Conservation (phyloP, 2,113 vertebrate genomes). For the Triplophysa dalaica region DNA sequence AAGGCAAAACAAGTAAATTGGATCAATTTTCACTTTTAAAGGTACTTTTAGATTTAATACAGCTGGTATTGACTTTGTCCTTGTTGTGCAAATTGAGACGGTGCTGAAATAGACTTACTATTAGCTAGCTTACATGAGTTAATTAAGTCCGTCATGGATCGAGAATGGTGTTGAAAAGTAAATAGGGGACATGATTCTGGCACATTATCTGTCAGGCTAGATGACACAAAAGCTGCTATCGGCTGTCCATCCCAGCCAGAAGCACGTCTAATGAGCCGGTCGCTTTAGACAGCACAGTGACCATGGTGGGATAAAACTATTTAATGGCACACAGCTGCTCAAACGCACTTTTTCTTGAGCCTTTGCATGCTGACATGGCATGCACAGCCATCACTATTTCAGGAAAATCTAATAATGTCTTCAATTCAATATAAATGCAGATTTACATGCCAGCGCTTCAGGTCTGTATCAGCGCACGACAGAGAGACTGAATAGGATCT, state of each 20-base stretch:
- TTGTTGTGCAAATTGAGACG: background rate
- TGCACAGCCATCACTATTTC: slow-evolving; percentile 47
- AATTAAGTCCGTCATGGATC: slow-evolving; percentile 9
- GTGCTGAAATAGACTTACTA: slow-evolving; percentile 34
- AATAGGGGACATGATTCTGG: slow-evolving; percentile 32
- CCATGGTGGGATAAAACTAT: slow-evolving; percentile 23
- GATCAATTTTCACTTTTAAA: background rate
- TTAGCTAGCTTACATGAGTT: slow-evolving; percentile 37
- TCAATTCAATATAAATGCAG: slow-evolving; percentile 61
- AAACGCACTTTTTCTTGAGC: background rate
- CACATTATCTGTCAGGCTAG: slow-evolving; percentile 39
- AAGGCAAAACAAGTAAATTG: background rate
- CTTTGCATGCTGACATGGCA: slow-evolving; percentile 11
- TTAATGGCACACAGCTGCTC: slow-evolving; percentile 29
- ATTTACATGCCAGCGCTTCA: slow-evolving; percentile 30
- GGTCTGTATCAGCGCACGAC: slow-evolving; percentile 20
- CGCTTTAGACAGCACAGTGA: slow-evolving; percentile 25
- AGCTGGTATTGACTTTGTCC: background rate
- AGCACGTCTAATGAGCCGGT: slow-evolving; percentile 40
- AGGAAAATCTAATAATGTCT: slow-evolving; percentile 60
- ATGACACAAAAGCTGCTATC: slow-evolving; percentile 30
- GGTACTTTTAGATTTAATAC: slow-evolving; percentile 11
- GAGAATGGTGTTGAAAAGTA: background rate
- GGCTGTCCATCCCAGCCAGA: slow-evolving; percentile 27
- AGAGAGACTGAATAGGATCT: slow-evolving; percentile 38